phyloP scores from a whole-genome alignment of 1,140 invertebrate genomes.

The Polypedilum vanderplanki region DNA sequence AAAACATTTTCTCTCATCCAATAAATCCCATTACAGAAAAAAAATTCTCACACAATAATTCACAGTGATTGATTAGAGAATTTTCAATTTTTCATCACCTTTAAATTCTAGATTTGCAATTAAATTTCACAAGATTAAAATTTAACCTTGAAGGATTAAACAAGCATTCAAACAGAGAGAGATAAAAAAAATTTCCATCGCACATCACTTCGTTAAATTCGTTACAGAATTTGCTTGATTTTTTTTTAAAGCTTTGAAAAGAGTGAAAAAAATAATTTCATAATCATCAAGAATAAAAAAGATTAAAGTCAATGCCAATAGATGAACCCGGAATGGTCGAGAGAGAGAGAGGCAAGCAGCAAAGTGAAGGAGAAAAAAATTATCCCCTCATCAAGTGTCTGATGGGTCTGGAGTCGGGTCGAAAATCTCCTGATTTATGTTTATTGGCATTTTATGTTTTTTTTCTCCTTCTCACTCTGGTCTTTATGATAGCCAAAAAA shows the following conservation, averaged over 20 bases:
- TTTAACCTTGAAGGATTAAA: constrained; percentile 13
- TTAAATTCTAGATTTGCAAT: too few species aligned
- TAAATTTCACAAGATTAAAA: background rate
- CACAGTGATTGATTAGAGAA: too few species aligned
- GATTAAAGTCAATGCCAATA: constrained; percentile 16
- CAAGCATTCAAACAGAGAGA: background rate
- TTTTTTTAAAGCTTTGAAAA: background rate
- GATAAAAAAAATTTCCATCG: background rate
- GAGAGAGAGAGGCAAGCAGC: background rate
- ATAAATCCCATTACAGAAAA: background rate
- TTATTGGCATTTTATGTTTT: constrained; percentile 24
- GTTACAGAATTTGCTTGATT: background rate
- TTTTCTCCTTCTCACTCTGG: background rate
- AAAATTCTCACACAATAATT: too few species aligned
- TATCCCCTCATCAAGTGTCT: constrained; percentile 5
- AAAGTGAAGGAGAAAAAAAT: background rate
- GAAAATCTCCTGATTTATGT: constrained; percentile 29
- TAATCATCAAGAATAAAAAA: constrained; percentile 8
- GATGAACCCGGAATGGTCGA: constrained; percentile 8
- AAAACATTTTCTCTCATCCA: background rate
- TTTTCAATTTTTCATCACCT: too few species aligned
- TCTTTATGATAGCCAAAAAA: background rate
- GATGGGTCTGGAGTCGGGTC: constrained; percentile 6
- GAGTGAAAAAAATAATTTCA: background rate
- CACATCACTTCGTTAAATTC: background rate